A percentile compares a stretch with the other conserved stretches of the same genome.
Evolutionary conservation across 2,113 vertebrate species (phyloP).

Genomic region (Astur gentilis): DNA sequence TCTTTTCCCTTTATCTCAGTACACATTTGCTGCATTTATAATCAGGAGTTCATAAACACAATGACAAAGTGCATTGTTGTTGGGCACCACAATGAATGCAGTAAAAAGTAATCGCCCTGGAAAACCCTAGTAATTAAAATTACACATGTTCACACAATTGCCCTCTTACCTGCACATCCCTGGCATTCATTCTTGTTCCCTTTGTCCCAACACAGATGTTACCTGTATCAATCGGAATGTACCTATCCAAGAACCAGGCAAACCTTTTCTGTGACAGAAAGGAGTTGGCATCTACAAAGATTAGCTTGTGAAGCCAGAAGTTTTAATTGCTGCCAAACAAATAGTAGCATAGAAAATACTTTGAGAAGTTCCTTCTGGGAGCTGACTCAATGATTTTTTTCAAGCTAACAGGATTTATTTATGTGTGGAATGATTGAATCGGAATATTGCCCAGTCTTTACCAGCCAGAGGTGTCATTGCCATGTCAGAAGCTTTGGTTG

Average conservation of each 20-base stretch:
- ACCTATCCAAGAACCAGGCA: constrained; percentile 74
- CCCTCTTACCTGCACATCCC: constrained; percentile 81
- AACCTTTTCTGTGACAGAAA: constrained; percentile 82
- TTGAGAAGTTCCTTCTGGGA: constrained; percentile 56
- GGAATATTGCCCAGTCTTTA: constrained; percentile 86
- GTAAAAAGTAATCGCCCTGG: not conserved
- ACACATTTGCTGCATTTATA: not conserved
- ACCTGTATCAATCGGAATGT: constrained; percentile 81
- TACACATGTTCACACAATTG: not conserved
- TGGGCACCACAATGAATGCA: not conserved
- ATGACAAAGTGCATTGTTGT: not conserved
- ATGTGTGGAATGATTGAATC: constrained; percentile 84
- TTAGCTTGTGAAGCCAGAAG: constrained; percentile 84
- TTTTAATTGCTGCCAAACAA: constrained; percentile 83
- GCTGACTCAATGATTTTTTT: constrained; percentile 64
- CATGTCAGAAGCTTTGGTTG: constrained; percentile 77
- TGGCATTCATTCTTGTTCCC: constrained; percentile 79
- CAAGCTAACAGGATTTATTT: constrained; percentile 82
- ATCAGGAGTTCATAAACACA: not conserved
- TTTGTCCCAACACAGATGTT: constrained; percentile 84
- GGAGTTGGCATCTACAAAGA: constrained; percentile 78
- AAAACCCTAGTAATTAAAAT: not conserved
- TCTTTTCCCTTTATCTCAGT: not conserved
- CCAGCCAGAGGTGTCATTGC: constrained; percentile 79
- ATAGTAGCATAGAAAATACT: constrained; percentile 80